These are phyloP conservation scores for Conger conger DNA, from an alignment of 2,113 vertebrate species.

Conservation along the genomic window DNA sequence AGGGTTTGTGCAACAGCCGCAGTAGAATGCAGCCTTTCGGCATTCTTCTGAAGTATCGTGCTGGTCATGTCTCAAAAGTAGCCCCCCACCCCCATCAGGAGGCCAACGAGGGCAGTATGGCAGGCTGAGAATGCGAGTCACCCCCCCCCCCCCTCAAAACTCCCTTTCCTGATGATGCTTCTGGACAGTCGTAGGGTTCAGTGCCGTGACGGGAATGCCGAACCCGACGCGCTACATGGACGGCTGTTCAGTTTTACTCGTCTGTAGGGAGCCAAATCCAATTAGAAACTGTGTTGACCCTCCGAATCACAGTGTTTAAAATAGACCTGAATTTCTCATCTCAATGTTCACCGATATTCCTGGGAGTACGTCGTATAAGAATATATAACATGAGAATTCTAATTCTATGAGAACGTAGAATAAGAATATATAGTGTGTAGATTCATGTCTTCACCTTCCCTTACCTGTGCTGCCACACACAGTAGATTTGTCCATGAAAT, in stretches of 20 bases:
- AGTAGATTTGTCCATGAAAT: not conserved
- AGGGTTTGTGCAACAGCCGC: not conserved
- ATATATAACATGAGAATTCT: too few relatives aligned
- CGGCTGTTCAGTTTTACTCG: too few relatives aligned
- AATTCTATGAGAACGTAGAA: too few relatives aligned
- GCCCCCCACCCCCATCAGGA: not conserved
- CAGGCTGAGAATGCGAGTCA: not conserved
- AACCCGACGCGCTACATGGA: not conserved
- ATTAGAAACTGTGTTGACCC: not conserved
- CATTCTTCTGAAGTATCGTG: slow-evolving; percentile 46
- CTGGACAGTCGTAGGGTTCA: not conserved
- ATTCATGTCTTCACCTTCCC: too few relatives aligned
- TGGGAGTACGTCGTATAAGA: too few relatives aligned
- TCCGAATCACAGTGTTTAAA: not conserved
- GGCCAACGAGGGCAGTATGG: not conserved
- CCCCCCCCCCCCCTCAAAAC: not conserved
- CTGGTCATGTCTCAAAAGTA: not conserved
- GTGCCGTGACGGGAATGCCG: not conserved
- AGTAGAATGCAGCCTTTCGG: slow-evolving; percentile 51
- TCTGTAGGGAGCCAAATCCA: too few relatives aligned
- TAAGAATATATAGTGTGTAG: not conserved
- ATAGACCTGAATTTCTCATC: not conserved
- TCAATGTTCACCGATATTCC: not conserved
- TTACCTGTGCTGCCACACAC: not conserved
- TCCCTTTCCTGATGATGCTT: not conserved